Conservation (phyloP, 2,113 vertebrate species). For the Panurus biarmicus region DNA sequence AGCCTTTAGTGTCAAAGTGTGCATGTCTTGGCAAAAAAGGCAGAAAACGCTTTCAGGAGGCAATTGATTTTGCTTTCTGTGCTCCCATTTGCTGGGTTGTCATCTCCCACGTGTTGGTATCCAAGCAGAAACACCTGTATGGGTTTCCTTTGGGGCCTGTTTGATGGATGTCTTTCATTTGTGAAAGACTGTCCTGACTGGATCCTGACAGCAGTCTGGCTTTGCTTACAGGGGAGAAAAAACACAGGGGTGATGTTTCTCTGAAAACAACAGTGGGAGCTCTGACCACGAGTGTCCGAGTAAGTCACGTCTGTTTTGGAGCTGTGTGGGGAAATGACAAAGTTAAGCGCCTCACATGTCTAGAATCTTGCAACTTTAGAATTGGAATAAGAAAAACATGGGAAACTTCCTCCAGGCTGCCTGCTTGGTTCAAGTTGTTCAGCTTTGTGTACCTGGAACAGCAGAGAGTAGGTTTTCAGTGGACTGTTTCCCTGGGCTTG, state of each 20-base stretch:
- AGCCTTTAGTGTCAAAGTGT: background rate
- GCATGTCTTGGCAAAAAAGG: background rate
- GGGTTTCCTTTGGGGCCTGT: background rate
- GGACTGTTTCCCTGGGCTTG: background rate
- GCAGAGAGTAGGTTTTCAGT: background rate
- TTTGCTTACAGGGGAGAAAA: background rate
- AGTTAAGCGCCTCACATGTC: background rate
- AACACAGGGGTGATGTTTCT: background rate
- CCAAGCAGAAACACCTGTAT: background rate
- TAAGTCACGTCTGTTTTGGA: rapidly evolving
- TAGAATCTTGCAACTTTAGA: background rate
- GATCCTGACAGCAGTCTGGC: background rate
- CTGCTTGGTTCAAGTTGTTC: background rate
- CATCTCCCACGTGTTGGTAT: background rate
- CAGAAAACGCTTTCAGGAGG: background rate
- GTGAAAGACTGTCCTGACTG: background rate
- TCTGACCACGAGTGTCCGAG: rapidly evolving
- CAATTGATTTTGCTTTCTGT: background rate
- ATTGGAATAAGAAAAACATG: background rate
- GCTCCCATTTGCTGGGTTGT: background rate
- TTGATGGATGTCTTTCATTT: background rate
- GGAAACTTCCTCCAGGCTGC: background rate
- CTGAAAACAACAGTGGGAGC: background rate
- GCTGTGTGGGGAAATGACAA: background rate
- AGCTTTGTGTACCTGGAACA: background rate